Base-by-base conservation (phyloP, 2,888 invertebrate species). In the Pseudococcus viburni region DNA sequence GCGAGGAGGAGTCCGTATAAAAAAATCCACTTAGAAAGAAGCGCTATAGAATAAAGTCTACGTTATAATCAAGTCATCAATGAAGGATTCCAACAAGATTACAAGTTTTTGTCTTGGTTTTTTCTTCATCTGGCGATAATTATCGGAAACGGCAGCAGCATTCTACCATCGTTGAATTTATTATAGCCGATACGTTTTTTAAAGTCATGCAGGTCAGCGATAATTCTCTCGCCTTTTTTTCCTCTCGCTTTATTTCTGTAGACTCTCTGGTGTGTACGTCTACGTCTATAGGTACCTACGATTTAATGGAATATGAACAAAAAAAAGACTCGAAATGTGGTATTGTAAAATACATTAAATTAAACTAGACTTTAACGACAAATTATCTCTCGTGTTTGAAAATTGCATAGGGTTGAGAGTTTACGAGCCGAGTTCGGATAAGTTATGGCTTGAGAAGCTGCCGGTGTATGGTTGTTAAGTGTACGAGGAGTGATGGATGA, bases 61-160 rank as follows among this genome's bases (percentile, higher is more conserved):
- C 85, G 85, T 85, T 85, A 85, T 85, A 85, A 85, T 85, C 85
- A 85, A 85, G 85, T 85, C 85, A 85, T 85, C 85, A 85, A 85
- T 85, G 85, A 85, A 59, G 59, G 55, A 85, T 85, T 85, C 85
- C 85, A 85, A 85, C 85, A 19, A 85, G 85, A 85, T 85, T 59
- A 85, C 85, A 85, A 85, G 87, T 87, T 87, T 87, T 80, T 87
- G 73, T 86, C 86, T 48, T 68, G 22, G 11, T 22, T 64, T 85
- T 64, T 86, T 80, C 55, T 87, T 87, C 80, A 39, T 87, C 51
- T 48, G 48, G 42, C 85, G 59, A 85, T 85, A 85, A 85, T 85
- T 85, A 85, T 85, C 59, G 85, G 85, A 85, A 85, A 85, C 85
- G 39, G 85, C 85, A 85, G 48, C 85, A 48, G 64, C 85, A 85